Evolutionary conservation across 2,888 invertebrate genomes (phyloP).

Genomic region (Scaeva pyrastri): DNA sequence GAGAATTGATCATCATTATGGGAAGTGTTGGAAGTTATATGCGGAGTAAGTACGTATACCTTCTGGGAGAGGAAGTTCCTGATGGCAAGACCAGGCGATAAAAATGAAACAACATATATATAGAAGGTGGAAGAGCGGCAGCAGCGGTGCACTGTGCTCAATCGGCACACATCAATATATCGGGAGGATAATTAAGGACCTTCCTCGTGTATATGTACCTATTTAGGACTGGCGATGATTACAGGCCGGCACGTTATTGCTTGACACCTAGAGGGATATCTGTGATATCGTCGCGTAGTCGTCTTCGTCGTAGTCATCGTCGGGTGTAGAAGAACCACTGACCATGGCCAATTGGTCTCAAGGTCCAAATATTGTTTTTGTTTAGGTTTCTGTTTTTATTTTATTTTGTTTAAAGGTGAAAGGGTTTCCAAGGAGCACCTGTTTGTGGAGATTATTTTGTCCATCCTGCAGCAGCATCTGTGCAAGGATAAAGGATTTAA

Average conservation of each 20-base stretch:
- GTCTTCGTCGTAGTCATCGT: no score
- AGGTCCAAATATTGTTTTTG: conserved; percentile 7
- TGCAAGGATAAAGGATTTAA: conserved; percentile 49
- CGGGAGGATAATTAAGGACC: conserved; percentile 83
- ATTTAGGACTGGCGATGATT: conserved; percentile 84
- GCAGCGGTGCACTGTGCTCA: conserved; percentile 64
- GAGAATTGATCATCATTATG: conserved; percentile 47
- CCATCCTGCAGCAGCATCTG: conserved; percentile 35
- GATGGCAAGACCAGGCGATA: conserved; percentile 3
- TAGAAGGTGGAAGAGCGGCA: conserved; percentile 60
- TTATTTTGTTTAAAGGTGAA: conserved; percentile 37
- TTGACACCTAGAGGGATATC: conserved; percentile 84
- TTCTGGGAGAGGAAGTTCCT: conserved; percentile 1
- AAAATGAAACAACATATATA: conserved; percentile 46
- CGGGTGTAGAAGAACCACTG: conserved; percentile 65
- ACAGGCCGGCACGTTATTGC: conserved; percentile 84
- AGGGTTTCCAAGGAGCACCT: conserved; percentile 66
- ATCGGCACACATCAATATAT: conserved; percentile 79
- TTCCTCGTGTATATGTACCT: conserved; percentile 84
- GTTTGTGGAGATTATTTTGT: conserved; percentile 36
- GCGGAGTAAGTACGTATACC: conserved; percentile 3
- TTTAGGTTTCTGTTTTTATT: not conserved
- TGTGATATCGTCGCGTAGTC: conserved; percentile 59
- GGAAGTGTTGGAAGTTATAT: conserved; percentile 66
- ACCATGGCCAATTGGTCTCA: conserved; percentile 64